Base-by-base conservation (phyloP, 2,888 invertebrate genomes). In the Idaea biselata region DNA sequence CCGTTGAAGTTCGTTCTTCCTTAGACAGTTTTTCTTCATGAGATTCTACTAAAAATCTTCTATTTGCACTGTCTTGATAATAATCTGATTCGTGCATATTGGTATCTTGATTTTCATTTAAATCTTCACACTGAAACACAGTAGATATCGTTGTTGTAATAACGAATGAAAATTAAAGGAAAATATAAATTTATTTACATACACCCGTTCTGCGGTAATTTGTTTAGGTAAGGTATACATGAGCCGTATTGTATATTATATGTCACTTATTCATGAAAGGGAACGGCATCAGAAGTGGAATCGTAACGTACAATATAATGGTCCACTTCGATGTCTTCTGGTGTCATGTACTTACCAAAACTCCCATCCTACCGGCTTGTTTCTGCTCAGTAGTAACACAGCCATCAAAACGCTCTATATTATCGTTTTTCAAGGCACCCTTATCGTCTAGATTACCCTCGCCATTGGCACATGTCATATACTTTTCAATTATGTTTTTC, bases 381-480 rank as follows among this genome's bases (percentile, higher is more conserved):
- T 61, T 55, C 55, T 64, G 11, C n/a, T 44, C 54, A 14, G 16
- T n/a, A n/a, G 57, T 31, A 25, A 59, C 16, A 18, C 62, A 63
- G 31, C 62, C 62, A 57, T 59, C 8, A 5, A 32, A 0, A 16
- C 17, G 11, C 8, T 31, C 16, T 18, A 18, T 58, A 18, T 18
- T 11, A 17, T 53, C 59, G 7, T 56, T 8, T 7, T 58, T 25
- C 25, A 25, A 3, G 25, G 3, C 58, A 14, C 71, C 71, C 2
- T 14, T 59, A 25, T 69, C 69, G 32, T 71, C 65, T 0, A 71
- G n/a, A 33, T 53, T 63, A 0, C 69, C 71, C 0, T 31, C 44
- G 14, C 67, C 69, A n/a, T 60, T 16, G 0, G 67, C 63, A 44
- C 71, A 72, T 14, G 69, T 33, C 32, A 71, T 65, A 55, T 65